Evolutionary conservation across 2,888 invertebrate species (phyloP), one percentile per base, ranked within the genome.

Genomic region (Nephrotoma flavescens): DNA sequence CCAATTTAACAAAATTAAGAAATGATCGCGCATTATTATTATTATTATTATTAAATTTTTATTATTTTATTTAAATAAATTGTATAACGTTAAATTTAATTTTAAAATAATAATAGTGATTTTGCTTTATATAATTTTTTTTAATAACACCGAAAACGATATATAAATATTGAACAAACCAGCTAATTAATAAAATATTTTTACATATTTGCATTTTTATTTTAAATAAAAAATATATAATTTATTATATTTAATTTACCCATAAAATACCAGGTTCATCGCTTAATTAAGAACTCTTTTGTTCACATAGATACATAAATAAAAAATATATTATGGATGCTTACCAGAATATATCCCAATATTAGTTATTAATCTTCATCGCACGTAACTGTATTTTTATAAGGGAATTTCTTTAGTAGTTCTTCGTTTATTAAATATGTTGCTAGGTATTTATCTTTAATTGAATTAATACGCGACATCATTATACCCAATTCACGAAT

Each of bases 11-110:
- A 47, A 47, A 47, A 11, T 47, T 47, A 42, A 84, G 41, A 41
- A 84, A 84, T 84, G 42, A 84, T 71, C 84, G 42, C 84, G 42
- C 84, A 84, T 84, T 41, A 57, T 83, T 83, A 83, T 83, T 83
- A 83, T 12, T n/a, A n/a, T n/a, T 84, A 6, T 41, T 41, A 84
- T n/a, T 84, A 42, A 84, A 42, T 71, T 31, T 71, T 31, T 71
- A 71, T 31, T 19, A 71, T 71, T 71, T 31, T 71, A 71, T 31
- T 71, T 71, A 71, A 71, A 71, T 71, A 71, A 44, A 44, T 31
- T 44, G 44, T 71, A 71, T 9, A 71, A 71, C 71, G 31, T 71
- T 31, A 31, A 71, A 71, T 71, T 71, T 71, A 31, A 31, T 71
- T 71, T 31, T 71, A 71, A 71, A 71, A 7, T 31, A 71, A 71